Conservation (phyloP, 35 echinoderm and acorn worm genomes). For the Lytechinus variegatus region DNA sequence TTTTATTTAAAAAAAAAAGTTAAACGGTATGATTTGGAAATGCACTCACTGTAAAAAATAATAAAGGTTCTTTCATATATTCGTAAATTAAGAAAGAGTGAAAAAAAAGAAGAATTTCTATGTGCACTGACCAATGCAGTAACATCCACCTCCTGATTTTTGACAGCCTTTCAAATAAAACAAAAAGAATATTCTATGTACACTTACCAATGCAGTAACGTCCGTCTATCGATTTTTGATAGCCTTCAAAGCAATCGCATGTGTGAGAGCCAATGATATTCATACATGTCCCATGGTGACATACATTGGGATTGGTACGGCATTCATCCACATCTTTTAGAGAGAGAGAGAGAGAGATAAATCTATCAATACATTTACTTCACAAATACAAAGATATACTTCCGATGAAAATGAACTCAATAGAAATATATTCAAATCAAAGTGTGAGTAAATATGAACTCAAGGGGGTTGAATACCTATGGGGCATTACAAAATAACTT, state of each 20-base stretch:
- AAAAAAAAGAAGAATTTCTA: not conserved
- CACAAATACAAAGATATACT: too few species aligned
- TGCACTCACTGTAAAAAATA: too few species aligned
- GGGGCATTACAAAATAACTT: too few species aligned
- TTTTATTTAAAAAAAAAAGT: too few species aligned
- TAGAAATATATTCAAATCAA: too few species aligned
- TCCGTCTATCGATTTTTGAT: slow-evolving; percentile 72
- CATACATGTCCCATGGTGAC: slow-evolving; percentile 77
- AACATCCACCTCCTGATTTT: slow-evolving; percentile 66
- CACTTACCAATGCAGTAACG: slow-evolving; percentile 86
- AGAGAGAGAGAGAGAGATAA: not conserved
- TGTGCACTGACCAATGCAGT: slow-evolving; percentile 81
- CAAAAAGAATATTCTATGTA: not conserved
- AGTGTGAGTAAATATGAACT: too few species aligned
- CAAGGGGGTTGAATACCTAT: too few species aligned
- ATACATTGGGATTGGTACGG: slow-evolving; percentile 65
- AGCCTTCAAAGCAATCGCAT: slow-evolving; percentile 85
- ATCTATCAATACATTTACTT: not conserved
- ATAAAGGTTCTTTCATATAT: too few species aligned
- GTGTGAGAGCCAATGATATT: slow-evolving; percentile 63
- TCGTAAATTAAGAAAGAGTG: not conserved
- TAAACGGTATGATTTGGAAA: too few species aligned
- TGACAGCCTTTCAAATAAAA: slow-evolving; percentile 76
- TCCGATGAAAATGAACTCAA: too few species aligned
- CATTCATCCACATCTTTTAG: slow-evolving; percentile 83